These are phyloP conservation scores for Linurgus olivaceus DNA, from an alignment of 2,797 vertebrate genomes.

Conservation along the genomic window DNA sequence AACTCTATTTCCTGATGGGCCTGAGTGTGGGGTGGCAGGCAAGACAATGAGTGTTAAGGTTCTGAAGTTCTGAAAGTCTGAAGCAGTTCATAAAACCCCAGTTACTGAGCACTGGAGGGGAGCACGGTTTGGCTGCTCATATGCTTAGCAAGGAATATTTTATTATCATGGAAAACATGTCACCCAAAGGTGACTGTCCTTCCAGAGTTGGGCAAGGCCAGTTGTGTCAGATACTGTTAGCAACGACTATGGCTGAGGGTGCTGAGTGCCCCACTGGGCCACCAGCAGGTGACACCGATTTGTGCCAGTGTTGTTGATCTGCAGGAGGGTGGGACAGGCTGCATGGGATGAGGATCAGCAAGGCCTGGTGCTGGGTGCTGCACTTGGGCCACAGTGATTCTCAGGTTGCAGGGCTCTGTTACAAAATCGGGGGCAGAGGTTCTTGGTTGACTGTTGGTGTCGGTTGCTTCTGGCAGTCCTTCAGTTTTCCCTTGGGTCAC, in stretches of 20 bases:
- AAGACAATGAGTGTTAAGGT: neutral
- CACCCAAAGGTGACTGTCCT: neutral
- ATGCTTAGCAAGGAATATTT: neutral
- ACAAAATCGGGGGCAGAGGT: accelerated
- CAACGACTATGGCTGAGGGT: accelerated
- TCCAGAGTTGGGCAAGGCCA: neutral
- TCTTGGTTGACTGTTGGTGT: neutral
- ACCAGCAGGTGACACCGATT: accelerated
- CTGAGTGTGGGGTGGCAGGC: no score
- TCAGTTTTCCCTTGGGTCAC: neutral
- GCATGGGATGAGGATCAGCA: neutral
- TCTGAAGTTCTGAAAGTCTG: neutral
- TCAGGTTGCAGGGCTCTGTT: neutral
- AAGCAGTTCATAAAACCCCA: neutral
- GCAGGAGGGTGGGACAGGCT: neutral
- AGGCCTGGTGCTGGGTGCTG: neutral
- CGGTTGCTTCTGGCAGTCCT: neutral
- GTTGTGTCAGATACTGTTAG: accelerated
- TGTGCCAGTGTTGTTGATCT: neutral
- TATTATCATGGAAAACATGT: neutral
- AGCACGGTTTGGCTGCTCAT: neutral
- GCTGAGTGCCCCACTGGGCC: accelerated
- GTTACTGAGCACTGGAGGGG: neutral
- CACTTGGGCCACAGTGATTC: neutral
- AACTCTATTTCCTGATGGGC: neutral